Conservation (phyloP, 1,140 invertebrate genomes). For the Macrotrachela quadricornifera region DNA sequence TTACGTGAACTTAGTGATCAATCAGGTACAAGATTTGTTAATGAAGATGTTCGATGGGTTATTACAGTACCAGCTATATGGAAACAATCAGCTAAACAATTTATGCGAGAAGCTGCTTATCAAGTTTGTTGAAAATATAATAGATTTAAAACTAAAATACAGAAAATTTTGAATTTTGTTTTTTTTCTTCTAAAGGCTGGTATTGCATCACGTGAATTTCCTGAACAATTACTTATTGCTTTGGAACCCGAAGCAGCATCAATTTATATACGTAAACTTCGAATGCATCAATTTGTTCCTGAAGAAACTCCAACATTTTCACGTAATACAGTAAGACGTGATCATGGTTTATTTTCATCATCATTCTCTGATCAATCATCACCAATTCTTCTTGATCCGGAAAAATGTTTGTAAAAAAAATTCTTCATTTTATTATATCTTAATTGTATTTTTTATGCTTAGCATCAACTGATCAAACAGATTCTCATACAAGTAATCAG, state of each 20-base stretch:
- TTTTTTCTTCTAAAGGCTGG: constrained; percentile 30
- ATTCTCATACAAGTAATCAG: background rate
- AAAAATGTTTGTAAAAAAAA: constrained; percentile 1
- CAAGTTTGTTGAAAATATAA: constrained; percentile 22
- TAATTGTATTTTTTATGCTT: too few species aligned
- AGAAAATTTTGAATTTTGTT: background rate
- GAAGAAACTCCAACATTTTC: constrained; percentile 15
- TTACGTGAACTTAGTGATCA: constrained; percentile 36
- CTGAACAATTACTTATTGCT: constrained; percentile 37
- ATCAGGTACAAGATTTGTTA: constrained; percentile 26
- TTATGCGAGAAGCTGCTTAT: constrained; percentile 40
- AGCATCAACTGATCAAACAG: background rate
- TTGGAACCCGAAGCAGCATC: constrained; percentile 43
- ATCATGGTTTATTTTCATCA: too few species aligned
- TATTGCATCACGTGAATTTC: constrained; percentile 28
- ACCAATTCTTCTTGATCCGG: background rate
- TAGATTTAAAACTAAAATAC: background rate
- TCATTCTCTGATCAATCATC: too few species aligned
- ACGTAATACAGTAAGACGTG: too few species aligned
- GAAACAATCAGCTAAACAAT: constrained; percentile 40
- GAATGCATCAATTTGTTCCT: constrained; percentile 34
- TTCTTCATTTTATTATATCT: too few species aligned
- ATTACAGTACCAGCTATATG: constrained; percentile 43
- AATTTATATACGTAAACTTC: constrained; percentile 37
- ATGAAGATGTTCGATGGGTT: constrained; percentile 39